Evolutionary conservation across 2,797 vertebrate species (phyloP).

Genomic region (Rhinogobio ventralis): DNA sequence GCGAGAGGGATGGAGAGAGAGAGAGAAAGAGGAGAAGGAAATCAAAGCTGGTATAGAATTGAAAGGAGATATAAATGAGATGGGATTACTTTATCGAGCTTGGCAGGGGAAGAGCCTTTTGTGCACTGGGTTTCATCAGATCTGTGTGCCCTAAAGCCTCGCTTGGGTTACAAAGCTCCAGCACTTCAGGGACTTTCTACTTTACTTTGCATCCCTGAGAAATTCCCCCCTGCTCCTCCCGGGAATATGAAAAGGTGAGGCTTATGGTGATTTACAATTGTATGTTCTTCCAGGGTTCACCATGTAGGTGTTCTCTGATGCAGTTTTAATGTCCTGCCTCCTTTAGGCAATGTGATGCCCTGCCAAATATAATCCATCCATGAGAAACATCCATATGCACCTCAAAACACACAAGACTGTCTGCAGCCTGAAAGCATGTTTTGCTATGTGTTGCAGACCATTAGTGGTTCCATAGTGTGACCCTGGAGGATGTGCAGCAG

Average conservation of each 20-base stretch:
- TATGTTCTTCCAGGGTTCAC: conserved; percentile 8
- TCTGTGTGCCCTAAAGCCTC: conserved; percentile 56
- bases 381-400: conserved; percentile 4
- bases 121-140: conserved; percentile 57
- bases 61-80: conserved; percentile 60
- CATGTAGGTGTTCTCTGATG: conserved; percentile 13
- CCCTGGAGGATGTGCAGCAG: conserved; percentile 25
- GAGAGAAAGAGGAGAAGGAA: conserved; percentile 20
- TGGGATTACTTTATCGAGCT: conserved; percentile 60
- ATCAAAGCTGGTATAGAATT: conserved; percentile 61
- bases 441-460: conserved; percentile 8
- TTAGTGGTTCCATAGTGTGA: conserved; percentile 37
- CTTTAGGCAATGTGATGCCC: conserved; percentile 11
- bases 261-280: conserved; percentile 13
- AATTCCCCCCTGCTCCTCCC: conserved; percentile 38
- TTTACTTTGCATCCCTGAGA: conserved; percentile 62
- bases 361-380: conserved; percentile 26
- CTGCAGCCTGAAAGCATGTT: conserved; percentile 32
- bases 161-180: conserved; percentile 57
- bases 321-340: not conserved
- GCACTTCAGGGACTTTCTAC: conserved; percentile 52
- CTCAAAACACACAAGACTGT: not conserved
- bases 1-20: not conserved
- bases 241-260: conserved; percentile 43
- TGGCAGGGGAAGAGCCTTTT: conserved; percentile 42